A percentile compares a stretch with the other conserved stretches of the same genome.
phyloP scores from a whole-genome alignment of 2,888 invertebrate species.

The Dicycla oo region DNA sequence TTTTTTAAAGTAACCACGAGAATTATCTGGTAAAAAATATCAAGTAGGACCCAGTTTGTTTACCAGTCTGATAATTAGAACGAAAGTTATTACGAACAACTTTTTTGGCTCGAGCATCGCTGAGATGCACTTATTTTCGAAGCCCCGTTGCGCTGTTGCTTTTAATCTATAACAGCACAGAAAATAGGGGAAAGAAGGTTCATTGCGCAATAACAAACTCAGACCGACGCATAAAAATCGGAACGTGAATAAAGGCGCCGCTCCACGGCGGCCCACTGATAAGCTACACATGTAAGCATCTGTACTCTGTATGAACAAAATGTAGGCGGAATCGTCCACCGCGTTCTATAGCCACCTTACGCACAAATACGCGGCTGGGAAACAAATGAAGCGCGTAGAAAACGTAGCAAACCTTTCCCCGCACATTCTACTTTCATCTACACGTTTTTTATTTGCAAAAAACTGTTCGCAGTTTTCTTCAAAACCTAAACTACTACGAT shows the following conservation, averaged over 20 bases:
- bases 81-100: not conserved
- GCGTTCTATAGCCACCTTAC: not conserved
- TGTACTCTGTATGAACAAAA: not conserved
- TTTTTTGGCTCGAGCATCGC: conserved; percentile 21
- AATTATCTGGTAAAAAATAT: not conserved
- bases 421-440: not conserved
- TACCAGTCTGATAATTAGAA: conserved; percentile 5
- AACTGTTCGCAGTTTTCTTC: no score
- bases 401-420: not conserved
- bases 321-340: not conserved
- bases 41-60: conserved; percentile 6
- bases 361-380: not conserved
- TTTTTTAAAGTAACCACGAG: not conserved
- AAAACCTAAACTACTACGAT: no score
- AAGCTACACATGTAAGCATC: not conserved
- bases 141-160: conserved; percentile 21
- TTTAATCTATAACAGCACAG: conserved; percentile 21
- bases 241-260: not conserved
- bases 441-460: no score
- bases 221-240: not conserved
- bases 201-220: conserved; percentile 4
- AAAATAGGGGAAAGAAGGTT: conserved; percentile 11
- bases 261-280: not conserved
- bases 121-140: conserved; percentile 24
- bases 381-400: not conserved